phyloP scores from a whole-genome alignment of 92 coral and sea anemone species.

The Phenganax subtilis region DNA sequence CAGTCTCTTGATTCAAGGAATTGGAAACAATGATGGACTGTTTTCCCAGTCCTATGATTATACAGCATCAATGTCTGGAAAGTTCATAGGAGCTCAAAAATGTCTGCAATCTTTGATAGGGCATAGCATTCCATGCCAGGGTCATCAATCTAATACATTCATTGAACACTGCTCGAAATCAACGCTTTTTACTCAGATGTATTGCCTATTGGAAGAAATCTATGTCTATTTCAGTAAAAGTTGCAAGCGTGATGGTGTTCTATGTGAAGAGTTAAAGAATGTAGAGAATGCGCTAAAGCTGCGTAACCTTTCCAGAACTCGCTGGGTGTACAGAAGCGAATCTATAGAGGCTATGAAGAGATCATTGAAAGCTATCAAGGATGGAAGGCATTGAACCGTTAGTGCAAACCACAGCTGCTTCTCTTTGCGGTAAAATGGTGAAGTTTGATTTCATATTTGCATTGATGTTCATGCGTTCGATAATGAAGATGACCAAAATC shows the following conservation, averaged over 20 bases:
- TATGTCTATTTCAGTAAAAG: neutral
- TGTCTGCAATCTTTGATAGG: neutral
- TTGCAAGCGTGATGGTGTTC: neutral
- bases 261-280: neutral
- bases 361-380: neutral
- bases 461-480: constrained; percentile 4
- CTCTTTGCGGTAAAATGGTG: neutral
- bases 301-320: neutral
- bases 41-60: constrained; percentile 14
- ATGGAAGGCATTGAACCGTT: too few relatives aligned
- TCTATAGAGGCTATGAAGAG: neutral
- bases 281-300: constrained; percentile 1
- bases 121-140: constrained; percentile 3
- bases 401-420: neutral
- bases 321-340: neutral
- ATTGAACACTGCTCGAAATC: neutral
- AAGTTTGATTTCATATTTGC: constrained; percentile 11
- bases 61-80: constrained; percentile 20
- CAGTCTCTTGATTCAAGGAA: constrained; percentile 1
- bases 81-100: constrained; percentile 14
- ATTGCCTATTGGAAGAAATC: neutral
- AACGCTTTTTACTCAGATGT: neutral
- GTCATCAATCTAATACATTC: neutral
- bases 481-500: constrained; percentile 21
- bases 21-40: neutral